These are phyloP conservation scores for Xylota segnis DNA, from an alignment of 2,888 invertebrate genomes.

Conservation along the genomic window DNA sequence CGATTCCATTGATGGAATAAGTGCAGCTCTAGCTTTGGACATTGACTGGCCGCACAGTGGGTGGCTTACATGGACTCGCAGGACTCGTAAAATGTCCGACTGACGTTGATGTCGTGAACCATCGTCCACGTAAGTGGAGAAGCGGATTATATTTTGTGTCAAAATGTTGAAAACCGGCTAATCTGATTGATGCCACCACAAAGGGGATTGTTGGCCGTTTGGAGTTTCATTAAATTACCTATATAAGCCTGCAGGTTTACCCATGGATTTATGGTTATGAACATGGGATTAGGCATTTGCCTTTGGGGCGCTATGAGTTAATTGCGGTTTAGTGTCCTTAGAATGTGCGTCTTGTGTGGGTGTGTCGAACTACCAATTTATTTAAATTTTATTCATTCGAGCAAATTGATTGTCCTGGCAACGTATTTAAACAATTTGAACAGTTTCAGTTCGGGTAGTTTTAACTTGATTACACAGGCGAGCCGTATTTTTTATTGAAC, in stretches of 20 bases:
- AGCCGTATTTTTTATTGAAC: slow-evolving; percentile 1
- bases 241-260: neutral
- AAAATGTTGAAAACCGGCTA: neutral
- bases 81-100: slow-evolving; percentile 7
- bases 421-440: slow-evolving; percentile 19
- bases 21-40: neutral
- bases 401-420: slow-evolving; percentile 20
- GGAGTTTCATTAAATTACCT: neutral
- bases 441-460: neutral
- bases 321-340: too few species aligned
- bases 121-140: neutral
- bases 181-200: slow-evolving; percentile 11
- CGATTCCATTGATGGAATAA: slow-evolving; percentile 6
- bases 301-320: too few species aligned
- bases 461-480: neutral
- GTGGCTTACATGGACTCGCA: neutral
- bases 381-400: slow-evolving; percentile 14
- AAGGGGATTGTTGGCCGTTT: neutral
- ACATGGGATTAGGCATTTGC: neutral
- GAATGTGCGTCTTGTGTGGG: neutral
- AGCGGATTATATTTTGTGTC: slow-evolving; percentile 11
- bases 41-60: neutral
- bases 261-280: neutral
- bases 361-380: neutral
- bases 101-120: slow-evolving; percentile 3